A percentile compares a stretch with the other conserved stretches of the same genome.
These are phyloP conservation scores for Aphelocoma coerulescens DNA, from an alignment of 2,113 vertebrate species.

Conservation along the genomic window DNA sequence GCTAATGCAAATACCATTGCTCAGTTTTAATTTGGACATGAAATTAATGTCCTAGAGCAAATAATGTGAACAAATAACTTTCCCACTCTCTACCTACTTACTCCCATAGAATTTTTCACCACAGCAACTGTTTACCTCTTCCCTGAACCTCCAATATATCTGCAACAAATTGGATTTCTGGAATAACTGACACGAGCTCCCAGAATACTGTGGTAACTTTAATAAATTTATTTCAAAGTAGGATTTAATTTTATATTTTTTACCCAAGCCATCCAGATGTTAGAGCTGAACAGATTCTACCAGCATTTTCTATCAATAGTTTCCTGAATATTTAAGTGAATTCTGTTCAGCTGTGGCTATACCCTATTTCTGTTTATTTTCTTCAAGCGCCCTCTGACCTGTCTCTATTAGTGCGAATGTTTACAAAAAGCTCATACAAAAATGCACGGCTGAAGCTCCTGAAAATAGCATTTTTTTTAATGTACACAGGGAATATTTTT, in stretches of 20 bases:
- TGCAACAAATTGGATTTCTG: conserved; percentile 45
- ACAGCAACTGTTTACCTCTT: conserved; percentile 6
- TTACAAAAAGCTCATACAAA: neutral
- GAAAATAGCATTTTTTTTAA: neutral
- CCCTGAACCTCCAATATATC: neutral
- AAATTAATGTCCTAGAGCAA: conserved; percentile 42
- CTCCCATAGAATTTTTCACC: neutral
- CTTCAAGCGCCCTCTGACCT: neutral
- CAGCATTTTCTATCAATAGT: neutral
- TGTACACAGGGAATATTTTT: neutral
- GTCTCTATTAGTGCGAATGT: neutral
- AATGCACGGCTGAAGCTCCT: neutral
- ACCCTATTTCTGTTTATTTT: neutral
- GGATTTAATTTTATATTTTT: neutral
- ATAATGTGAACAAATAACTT: neutral
- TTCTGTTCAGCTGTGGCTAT: neutral
- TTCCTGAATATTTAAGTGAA: neutral
- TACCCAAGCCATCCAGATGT: neutral
- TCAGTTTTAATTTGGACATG: conserved; percentile 25
- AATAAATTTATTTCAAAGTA: conserved; percentile 23
- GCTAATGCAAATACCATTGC: conserved; percentile 23
- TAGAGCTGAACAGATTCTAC: neutral
- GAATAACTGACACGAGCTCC: neutral
- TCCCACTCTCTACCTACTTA: neutral
- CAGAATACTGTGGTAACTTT: neutral